Evolutionary conservation across 2,797 vertebrate species (phyloP).

Genomic region (Protonibea diacanthus): DNA sequence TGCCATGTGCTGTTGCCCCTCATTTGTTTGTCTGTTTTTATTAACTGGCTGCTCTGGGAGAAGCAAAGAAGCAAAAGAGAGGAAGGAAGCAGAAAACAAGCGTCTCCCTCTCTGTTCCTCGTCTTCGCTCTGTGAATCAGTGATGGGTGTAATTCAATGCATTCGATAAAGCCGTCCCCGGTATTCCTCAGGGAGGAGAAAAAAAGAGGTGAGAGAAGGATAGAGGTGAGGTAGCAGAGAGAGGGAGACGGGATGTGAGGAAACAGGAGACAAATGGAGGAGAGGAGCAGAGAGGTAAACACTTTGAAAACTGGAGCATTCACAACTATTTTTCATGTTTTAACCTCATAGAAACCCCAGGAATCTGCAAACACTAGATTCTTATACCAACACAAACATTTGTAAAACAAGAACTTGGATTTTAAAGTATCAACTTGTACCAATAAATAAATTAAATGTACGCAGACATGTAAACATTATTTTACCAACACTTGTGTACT

Average conservation of each 20-base stretch:
- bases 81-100: slow-evolving; percentile 55
- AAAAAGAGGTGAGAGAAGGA: slow-evolving; percentile 58
- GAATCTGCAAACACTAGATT: neutral
- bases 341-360: neutral
- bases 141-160: slow-evolving; percentile 78
- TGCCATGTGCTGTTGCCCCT: slow-evolving; percentile 53
- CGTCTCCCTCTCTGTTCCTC: slow-evolving; percentile 46
- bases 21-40: slow-evolving; percentile 75
- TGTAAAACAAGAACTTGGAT: neutral
- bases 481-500: neutral
- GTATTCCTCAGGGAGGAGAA: slow-evolving; percentile 59
- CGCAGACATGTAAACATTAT: neutral
- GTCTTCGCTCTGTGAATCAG: slow-evolving; percentile 64
- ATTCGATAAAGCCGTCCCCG: slow-evolving; percentile 59
- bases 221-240: slow-evolving; percentile 28
- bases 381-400: neutral
- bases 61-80: slow-evolving; percentile 35
- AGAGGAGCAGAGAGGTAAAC: slow-evolving; percentile 13
- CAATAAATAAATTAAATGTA: neutral
- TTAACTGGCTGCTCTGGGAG: slow-evolving; percentile 55
- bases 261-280: slow-evolving; percentile 42
- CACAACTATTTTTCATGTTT: neutral
- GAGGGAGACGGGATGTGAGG: slow-evolving; percentile 30
- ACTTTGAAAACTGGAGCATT: slow-evolving; percentile 27
- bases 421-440: neutral